These are phyloP conservation scores for Panonychus citri DNA, from an alignment of 1,140 invertebrate genomes.

Conservation along the genomic window DNA sequence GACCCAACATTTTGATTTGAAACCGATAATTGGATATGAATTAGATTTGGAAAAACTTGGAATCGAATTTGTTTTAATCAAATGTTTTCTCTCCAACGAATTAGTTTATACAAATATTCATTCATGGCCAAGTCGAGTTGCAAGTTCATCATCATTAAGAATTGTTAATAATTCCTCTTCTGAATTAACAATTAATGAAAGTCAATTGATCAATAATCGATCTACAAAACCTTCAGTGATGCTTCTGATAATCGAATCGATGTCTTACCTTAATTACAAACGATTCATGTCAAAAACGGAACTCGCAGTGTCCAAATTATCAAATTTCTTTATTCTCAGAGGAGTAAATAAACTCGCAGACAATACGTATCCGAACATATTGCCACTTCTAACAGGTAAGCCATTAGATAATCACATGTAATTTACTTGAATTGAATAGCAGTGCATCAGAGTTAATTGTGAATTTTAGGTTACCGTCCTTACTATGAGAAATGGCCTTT, in stretches of 20 bases:
- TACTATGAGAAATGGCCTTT: background rate
- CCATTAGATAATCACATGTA: too few relatives aligned
- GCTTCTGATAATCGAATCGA: conserved; percentile 7
- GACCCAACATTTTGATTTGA: background rate
- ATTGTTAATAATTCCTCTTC: too few relatives aligned
- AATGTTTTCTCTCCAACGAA: background rate
- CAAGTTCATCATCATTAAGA: too few relatives aligned
- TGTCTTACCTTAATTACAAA: conserved; percentile 5
- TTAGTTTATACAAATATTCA: background rate
- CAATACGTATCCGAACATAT: conserved; percentile 25
- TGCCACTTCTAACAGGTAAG: conserved; percentile 2
- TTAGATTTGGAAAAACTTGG: background rate
- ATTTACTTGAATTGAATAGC: too few relatives aligned
- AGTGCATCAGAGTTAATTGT: too few relatives aligned
- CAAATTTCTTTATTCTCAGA: conserved; percentile 18
- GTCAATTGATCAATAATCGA: background rate
- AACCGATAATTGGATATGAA: background rate
- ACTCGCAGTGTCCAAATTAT: background rate
- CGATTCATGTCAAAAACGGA: conserved; percentile 5
- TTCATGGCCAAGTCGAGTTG: background rate
- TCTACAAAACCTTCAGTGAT: conserved; percentile 1
- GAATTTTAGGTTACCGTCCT: background rate
- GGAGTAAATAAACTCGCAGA: conserved; percentile 24
- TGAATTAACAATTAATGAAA: background rate
- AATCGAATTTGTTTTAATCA: background rate